Conservation (phyloP, 1,140 invertebrate genomes). For the Philaenus spumarius region DNA sequence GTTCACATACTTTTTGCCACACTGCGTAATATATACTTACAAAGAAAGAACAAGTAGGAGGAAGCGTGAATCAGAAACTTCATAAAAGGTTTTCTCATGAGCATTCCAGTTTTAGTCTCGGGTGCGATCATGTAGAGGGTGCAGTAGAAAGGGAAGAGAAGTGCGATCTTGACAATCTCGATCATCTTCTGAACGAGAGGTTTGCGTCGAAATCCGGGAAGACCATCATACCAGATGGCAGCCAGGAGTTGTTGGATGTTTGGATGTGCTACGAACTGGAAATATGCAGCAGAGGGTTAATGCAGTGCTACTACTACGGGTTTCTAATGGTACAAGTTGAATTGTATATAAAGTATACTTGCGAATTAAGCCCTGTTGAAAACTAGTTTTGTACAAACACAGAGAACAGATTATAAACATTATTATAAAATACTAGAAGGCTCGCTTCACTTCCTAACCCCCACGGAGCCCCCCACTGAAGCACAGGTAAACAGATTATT, state of each 20-base stretch:
- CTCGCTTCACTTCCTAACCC: too few species aligned
- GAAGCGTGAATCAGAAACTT: slow-evolving; percentile 90
- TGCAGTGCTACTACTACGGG: too few species aligned
- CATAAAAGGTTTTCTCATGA: slow-evolving; percentile 87
- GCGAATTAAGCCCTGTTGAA: too few species aligned
- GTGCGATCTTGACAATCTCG: slow-evolving; percentile 64
- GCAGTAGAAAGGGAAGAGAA: slow-evolving; percentile 82
- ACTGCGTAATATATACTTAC: slow-evolving; percentile 62
- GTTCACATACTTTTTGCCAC: not conserved
- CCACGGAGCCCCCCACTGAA: too few species aligned
- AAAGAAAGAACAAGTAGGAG: slow-evolving; percentile 85
- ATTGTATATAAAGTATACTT: too few species aligned
- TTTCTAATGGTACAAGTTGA: too few species aligned
- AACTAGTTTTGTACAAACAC: too few species aligned
- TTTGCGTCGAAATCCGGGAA: slow-evolving; percentile 81
- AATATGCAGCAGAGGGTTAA: slow-evolving; percentile 20
- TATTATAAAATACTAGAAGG: too few species aligned
- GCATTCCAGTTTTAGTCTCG: slow-evolving; percentile 61
- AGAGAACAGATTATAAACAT: too few species aligned
- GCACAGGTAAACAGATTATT: too few species aligned
- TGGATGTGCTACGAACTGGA: slow-evolving; percentile 85
- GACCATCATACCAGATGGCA: slow-evolving; percentile 86
- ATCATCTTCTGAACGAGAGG: slow-evolving; percentile 55
- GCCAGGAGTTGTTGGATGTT: slow-evolving; percentile 88
- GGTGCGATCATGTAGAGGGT: slow-evolving; percentile 73